Conservation (phyloP, 1,140 invertebrate genomes). For the Lysiphlebus fabarum region DNA sequence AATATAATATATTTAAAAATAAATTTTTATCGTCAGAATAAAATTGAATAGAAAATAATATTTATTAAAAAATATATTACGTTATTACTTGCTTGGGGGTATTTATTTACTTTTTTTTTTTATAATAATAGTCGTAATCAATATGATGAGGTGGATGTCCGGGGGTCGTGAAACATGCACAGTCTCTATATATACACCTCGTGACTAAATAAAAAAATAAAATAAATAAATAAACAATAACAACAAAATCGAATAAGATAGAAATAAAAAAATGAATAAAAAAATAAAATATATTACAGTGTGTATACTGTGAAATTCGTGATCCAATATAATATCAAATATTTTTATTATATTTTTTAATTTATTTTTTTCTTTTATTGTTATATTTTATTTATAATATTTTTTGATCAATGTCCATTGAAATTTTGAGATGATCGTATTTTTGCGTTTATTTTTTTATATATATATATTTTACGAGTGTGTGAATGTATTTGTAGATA, state of each 20-base stretch:
- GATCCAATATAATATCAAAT: conserved; percentile 18
- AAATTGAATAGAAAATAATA: too few species aligned
- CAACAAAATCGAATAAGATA: background rate
- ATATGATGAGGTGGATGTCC: conserved; percentile 8
- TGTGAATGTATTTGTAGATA: conserved; percentile 1
- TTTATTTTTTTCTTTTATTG: background rate
- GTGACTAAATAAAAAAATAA: conserved; percentile 1
- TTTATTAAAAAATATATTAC: too few species aligned
- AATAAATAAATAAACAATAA: background rate
- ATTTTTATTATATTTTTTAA: conserved; percentile 5
- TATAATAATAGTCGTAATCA: conserved; percentile 12
- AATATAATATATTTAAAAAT: too few species aligned
- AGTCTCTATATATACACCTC: background rate
- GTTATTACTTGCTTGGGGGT: too few species aligned
- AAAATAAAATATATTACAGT: background rate
- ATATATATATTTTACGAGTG: background rate
- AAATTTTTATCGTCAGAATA: too few species aligned
- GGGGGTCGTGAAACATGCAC: conserved; percentile 10
- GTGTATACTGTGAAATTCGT: background rate
- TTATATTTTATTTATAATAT: conserved; percentile 3
- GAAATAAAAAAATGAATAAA: background rate
- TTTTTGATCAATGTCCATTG: background rate
- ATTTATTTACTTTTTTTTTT: conserved; percentile 1
- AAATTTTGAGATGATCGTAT: background rate
- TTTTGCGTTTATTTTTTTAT: background rate